Conservation (phyloP, 2,888 invertebrate genomes). For the Sycophila texana region DNA sequence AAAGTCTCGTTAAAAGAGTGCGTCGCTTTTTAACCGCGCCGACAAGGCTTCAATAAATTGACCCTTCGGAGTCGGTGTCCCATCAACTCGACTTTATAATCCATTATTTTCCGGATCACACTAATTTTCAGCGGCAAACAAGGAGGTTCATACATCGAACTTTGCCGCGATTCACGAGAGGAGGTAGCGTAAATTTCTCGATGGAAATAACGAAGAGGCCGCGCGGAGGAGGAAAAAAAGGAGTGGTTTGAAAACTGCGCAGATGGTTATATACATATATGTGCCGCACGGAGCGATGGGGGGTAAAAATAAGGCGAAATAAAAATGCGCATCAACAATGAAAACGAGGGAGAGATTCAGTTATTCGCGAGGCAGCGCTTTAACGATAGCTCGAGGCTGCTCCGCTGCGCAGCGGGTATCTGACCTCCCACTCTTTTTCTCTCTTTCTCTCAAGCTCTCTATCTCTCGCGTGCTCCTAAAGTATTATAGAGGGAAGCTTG, state of each 20-base stretch:
- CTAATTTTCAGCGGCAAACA: not conserved
- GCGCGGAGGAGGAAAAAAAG: not conserved
- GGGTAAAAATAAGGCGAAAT: constrained; percentile 30
- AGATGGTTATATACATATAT: no score
- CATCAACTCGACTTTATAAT: not conserved
- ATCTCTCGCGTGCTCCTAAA: not conserved
- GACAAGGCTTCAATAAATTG: not conserved
- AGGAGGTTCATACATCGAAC: constrained; percentile 7
- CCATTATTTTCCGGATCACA: not conserved
- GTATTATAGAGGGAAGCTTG: constrained; percentile 41
- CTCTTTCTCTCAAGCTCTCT: not conserved
- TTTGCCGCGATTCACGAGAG: not conserved
- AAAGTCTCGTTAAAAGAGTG: no score
- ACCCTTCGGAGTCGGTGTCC: not conserved
- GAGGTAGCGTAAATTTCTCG: not conserved
- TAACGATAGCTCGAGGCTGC: constrained; percentile 44
- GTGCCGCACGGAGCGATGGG: not conserved
- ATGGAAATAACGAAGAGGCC: not conserved
- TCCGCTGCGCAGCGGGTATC: not conserved
- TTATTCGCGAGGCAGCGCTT: constrained; percentile 43
- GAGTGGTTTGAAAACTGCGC: not conserved
- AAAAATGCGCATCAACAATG: constrained; percentile 37
- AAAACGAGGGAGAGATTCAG: constrained; percentile 34
- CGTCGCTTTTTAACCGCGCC: not conserved
- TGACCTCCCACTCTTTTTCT: not conserved